Conservation (phyloP, 2,888 invertebrate species). For the Melinopterus prodromus region DNA sequence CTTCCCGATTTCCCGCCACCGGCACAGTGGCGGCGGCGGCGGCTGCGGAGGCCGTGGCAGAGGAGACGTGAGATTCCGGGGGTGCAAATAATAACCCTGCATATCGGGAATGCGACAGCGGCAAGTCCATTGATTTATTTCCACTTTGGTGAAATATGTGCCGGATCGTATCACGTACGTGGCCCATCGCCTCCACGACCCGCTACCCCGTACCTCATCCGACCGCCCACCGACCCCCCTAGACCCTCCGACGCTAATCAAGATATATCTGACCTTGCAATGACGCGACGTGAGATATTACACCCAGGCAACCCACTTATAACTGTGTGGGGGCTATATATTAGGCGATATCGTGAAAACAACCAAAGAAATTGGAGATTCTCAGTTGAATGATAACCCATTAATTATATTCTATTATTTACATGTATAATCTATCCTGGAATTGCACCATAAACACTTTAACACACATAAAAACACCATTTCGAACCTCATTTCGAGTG, state of each 20-base stretch:
- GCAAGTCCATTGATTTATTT: slow-evolving; percentile 58
- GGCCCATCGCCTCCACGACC: slow-evolving; percentile 26
- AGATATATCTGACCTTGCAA: slow-evolving; percentile 59
- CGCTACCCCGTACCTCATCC: not conserved
- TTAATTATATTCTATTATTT: too few relatives aligned
- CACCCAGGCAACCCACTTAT: slow-evolving; percentile 56
- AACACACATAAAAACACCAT: too few relatives aligned
- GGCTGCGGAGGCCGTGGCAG: not conserved
- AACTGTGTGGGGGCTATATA: slow-evolving; percentile 37
- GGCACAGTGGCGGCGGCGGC: not conserved
- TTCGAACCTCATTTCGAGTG: too few relatives aligned
- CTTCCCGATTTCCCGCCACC: not conserved
- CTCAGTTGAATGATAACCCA: too few relatives aligned
- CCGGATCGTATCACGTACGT: slow-evolving; percentile 56
- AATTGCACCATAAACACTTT: too few relatives aligned
- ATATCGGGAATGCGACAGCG: slow-evolving; percentile 55
- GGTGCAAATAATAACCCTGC: slow-evolving; percentile 43
- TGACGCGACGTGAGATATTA: slow-evolving; percentile 57
- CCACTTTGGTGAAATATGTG: slow-evolving; percentile 57
- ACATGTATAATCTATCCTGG: too few relatives aligned
- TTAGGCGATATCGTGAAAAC: not conserved
- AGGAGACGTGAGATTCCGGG: slow-evolving; percentile 1
- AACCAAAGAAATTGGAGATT: not conserved
- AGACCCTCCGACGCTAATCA: slow-evolving; percentile 53
- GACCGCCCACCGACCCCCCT: slow-evolving; percentile 46